A percentile compares a stretch with the other conserved stretches of the same genome.
Conservation (phyloP, 2,888 invertebrate species). For the Erebia ligea region DNA sequence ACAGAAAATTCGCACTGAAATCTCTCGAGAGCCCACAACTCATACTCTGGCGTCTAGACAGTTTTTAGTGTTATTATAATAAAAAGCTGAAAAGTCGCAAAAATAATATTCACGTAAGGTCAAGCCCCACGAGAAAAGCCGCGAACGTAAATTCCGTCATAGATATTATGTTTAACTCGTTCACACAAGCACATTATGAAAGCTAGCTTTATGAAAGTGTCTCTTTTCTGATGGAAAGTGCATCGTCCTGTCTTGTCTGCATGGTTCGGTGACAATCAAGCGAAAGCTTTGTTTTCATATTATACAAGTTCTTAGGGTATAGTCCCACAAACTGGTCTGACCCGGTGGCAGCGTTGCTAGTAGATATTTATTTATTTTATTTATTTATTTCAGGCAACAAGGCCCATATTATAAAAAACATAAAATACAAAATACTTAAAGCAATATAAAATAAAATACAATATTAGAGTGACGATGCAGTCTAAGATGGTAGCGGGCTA, state of each 20-base stretch:
- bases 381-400: too few relatives aligned
- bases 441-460: too few relatives aligned
- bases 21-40: not conserved
- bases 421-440: too few relatives aligned
- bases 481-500: too few relatives aligned
- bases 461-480: too few relatives aligned
- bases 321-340: too few relatives aligned
- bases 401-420: too few relatives aligned
- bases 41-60: conserved; percentile 16
- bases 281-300: too few relatives aligned
- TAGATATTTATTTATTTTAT: too few relatives aligned
- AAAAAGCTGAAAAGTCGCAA: conserved; percentile 17
- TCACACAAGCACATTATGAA: conserved; percentile 15
- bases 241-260: not conserved
- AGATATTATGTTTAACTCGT: conserved; percentile 23
- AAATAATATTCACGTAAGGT: conserved; percentile 14
- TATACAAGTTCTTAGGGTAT: too few relatives aligned
- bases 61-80: conserved; percentile 20
- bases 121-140: conserved; percentile 10
- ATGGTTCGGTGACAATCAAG: not conserved
- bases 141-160: conserved; percentile 16
- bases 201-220: not conserved
- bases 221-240: conserved; percentile 1
- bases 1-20: conserved; percentile 8
- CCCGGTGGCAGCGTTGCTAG: too few relatives aligned